Evolutionary conservation across 2,888 invertebrate genomes (phyloP).

Genomic region (Synanthedon vespiformis): DNA sequence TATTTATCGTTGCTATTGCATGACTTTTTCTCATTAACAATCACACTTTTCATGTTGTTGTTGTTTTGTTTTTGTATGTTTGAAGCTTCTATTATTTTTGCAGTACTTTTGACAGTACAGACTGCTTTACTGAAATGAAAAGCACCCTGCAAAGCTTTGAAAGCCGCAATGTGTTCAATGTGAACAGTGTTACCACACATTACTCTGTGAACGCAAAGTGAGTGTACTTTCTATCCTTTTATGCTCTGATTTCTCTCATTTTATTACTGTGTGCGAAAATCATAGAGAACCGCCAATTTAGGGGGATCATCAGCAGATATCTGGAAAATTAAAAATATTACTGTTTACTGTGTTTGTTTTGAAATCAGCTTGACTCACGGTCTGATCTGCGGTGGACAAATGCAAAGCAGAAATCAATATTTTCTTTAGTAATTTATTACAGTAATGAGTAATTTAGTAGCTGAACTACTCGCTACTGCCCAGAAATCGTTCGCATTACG

Average conservation of each 20-base stretch:
- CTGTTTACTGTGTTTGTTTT: no score
- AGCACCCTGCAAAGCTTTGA: constrained; percentile 63
- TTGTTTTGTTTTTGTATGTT: constrained; percentile 2
- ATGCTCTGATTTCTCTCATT: neutral
- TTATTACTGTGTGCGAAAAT: no score
- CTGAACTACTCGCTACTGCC: no score
- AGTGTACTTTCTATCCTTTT: constrained; percentile 27
- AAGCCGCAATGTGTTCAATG: constrained; percentile 61
- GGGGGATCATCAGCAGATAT: no score
- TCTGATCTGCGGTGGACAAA: no score
- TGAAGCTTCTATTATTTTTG: constrained; percentile 58
- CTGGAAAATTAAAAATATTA: no score
- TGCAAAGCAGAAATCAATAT: no score
- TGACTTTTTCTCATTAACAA: neutral
- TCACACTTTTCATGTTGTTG: constrained; percentile 2
- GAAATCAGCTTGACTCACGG: no score
- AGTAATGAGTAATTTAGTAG: no score
- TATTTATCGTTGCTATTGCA: neutral
- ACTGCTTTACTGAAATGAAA: constrained; percentile 60
- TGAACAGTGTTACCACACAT: constrained; percentile 57
- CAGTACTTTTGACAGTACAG: constrained; percentile 69
- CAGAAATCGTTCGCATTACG: no score
- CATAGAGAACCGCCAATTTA: no score
- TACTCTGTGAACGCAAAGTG: constrained; percentile 47
- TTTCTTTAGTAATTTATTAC: no score